Evolutionary conservation across 2,888 invertebrate genomes (phyloP), one percentile per base, ranked within the genome.

Genomic region (Oxycera nigricornis): DNA sequence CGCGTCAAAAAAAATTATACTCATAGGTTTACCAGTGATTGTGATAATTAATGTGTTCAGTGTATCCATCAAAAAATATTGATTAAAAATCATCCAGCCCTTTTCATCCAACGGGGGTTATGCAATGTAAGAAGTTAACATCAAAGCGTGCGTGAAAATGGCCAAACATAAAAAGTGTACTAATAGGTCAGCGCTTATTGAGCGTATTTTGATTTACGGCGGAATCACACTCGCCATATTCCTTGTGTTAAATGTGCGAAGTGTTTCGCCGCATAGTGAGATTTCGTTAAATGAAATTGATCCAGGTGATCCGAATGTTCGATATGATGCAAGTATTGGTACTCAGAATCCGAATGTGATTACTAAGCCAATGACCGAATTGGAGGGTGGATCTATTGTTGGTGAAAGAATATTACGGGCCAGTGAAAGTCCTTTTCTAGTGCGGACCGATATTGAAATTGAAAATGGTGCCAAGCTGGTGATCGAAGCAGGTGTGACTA

Each of bases 401-500:
- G 83, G 82, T 74, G 84, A 86, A 77, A 83, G 82, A 68, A 81
- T 79, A 41, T 74, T 85, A 59, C 81, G 82, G 28, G 77, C 79
- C 79, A 82, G 82, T 55, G 87, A 87, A 79, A 93, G 93, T 81
- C 95, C 95, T 26, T 95, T 92, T 82, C 86, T 92, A 80, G 87
- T 94, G 26, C 88, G 92, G 77, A 92, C 93, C 82, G 94, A 96
- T 86, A 87, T 96, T 74, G 88, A 93, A 79, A 88, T 97, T 70
- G 92, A 93, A 80, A 88, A 89, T 78, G 91, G 91, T 77, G 95
- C 92, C 0, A 92, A 93, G 81, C 87, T 98, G 80, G 88, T 92
- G 73, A 90, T 98, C 75, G 95, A 96, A 83, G 91, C 97, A 14
- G 98, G 98, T 28, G 96, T 96, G 0, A 92, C 92, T 81, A 87